Evolutionary conservation across 2,797 vertebrate genomes (phyloP), one percentile per base, ranked within the genome.

Genomic region (Myioborus miniatus): DNA sequence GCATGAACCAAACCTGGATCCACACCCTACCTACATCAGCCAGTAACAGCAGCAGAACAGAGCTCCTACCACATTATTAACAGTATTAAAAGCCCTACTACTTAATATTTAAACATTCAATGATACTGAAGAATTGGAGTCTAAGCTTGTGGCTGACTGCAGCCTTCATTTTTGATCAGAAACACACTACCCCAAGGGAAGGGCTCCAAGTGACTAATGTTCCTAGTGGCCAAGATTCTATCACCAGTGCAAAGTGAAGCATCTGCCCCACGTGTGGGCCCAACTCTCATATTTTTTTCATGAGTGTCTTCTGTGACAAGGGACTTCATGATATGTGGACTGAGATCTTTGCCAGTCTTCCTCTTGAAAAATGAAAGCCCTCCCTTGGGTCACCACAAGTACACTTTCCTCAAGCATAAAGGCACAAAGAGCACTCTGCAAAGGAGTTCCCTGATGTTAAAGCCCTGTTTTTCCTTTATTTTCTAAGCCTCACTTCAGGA

Each of bases 121-220:
- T 64, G 79, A 69, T 8, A 67, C 17, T 7, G 41, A 81, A 62
- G 67, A 70, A 53, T 39, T 44, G 34, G 52, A 76, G 36, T 70
- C 69, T 44, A 11, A 59, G 50, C 49, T 89, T 5, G 12, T 86
- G 72, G 80, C 83, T 94, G 83, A 74, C 53, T 64, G 44, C 41
- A 88, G 67, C 67, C 70, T 84, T 94, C 58, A 30, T 43, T 85
- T 95, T 60, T 93, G 24, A 87, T 89, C 77, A 94, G 91, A 94
- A 94, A 90, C 88, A 92, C 59, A 16, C 43, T 8, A 27, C 2
- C 6, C 69, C 76, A 79, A 41, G 83, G 80, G 87, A 86, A 76
- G 56, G 37, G 41, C 76, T 94, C 87, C 77, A 72, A 93, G 82
- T 91, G 83, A 94, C 87, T 94, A 64, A 93, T 17, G 59, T 5